phyloP scores from a whole-genome alignment of 2,888 invertebrate species.

The Anoncus sp. region DNA sequence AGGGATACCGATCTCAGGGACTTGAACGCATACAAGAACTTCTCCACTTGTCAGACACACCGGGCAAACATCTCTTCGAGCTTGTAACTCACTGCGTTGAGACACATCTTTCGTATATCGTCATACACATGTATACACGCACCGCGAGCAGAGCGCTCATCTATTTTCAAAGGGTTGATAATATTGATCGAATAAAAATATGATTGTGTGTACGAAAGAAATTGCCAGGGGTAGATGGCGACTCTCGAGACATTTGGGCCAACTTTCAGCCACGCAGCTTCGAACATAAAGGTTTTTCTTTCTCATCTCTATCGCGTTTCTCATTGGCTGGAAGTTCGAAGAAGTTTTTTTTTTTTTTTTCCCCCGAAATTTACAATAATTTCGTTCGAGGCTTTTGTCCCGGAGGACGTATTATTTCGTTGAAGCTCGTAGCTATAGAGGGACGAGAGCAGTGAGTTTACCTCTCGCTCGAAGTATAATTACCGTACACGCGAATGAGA shows the following conservation, averaged over 20 bases:
- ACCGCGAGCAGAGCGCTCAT: background rate
- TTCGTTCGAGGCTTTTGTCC: background rate
- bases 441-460: constrained; percentile 1
- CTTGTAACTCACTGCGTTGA: constrained; percentile 35
- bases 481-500: constrained; percentile 36
- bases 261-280: background rate
- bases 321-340: background rate
- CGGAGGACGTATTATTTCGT: background rate
- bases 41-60: constrained; percentile 60
- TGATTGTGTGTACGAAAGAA: constrained; percentile 5
- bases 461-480: constrained; percentile 41
- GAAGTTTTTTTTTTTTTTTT: background rate
- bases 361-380: background rate
- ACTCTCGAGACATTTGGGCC: background rate
- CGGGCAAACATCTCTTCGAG: constrained; percentile 52
- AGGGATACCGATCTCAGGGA: constrained; percentile 60
- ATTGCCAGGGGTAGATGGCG: background rate
- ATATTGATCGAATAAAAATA: constrained; percentile 60
- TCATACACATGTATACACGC: background rate
- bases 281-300: background rate
- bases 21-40: constrained; percentile 61
- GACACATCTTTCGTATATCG: constrained; percentile 28
- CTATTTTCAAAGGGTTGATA: constrained; percentile 43
- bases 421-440: background rate
- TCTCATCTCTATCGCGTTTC: background rate